Evolutionary conservation across 2,888 invertebrate genomes (phyloP), one percentile per base, ranked within the genome.

Genomic region (Malacosoma neustria): DNA sequence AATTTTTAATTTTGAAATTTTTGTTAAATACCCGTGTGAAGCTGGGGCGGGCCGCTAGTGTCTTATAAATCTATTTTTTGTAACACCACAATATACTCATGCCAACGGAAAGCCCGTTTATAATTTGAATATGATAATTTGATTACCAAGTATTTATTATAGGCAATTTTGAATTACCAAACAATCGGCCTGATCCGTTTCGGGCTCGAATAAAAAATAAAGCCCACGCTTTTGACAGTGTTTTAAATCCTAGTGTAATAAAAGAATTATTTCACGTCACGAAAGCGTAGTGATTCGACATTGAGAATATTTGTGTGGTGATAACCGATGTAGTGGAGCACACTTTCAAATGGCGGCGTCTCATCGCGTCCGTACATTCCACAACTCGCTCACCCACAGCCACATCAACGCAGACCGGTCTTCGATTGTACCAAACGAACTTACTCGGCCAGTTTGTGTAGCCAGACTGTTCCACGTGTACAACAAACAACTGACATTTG

Each of bases 331-430:
- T 58, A 62, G 47, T 61, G 55, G 61, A 63, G 60, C 62, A 76
- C 69, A 82, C 79, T 84, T 82, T 82, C 79, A 77, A 81, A 81
- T 76, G 70, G 69, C 65, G 61, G 61, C 60, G 68, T 59, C 66
- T 71, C 61, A 56, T 73, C 72, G 66, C 73, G 76, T 79, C 77
- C 62, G 61, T 76, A 73, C 85, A 85, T 85, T 82, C 85, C 84
- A 66, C 71, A 72, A 80, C 82, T 74, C 68, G 81, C 79, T 85
- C 82, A 85, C 84, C 84, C 82, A 84, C 81, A 84, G 79, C 57
- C 22, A 2, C 5, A 22, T 5, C 22, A 3, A 61, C 47, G 57
- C 62, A 63, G 84, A 84, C 84, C 81, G 82, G 84, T 84, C 84
- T 51, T 68, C 65, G 68, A 72, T 77, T 79, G 74, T 80, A 82